These are phyloP conservation scores for Troides helena DNA, from an alignment of 2,888 invertebrate genomes.

Conservation along the genomic window DNA sequence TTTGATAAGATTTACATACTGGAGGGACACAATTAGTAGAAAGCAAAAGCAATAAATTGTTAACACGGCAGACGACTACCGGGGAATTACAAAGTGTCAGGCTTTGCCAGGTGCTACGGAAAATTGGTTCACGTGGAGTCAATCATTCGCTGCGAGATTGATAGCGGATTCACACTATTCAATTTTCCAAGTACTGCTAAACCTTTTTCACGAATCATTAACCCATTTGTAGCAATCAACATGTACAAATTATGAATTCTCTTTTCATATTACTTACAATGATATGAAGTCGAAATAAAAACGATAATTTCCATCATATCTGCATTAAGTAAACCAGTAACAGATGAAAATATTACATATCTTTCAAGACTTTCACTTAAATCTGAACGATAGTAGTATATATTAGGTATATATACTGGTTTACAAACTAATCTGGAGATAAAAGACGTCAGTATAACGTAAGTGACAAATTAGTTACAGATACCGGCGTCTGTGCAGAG, in stretches of 20 bases:
- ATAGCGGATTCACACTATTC: constrained; percentile 34
- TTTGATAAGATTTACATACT: not conserved
- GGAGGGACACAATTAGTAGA: constrained; percentile 29
- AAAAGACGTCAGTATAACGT: too few relatives aligned
- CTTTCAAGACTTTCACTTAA: too few relatives aligned
- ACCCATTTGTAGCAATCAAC: not conserved
- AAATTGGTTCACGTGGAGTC: constrained; percentile 54
- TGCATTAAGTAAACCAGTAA: too few relatives aligned
- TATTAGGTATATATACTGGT: too few relatives aligned
- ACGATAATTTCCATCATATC: too few relatives aligned
- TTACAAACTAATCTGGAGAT: too few relatives aligned
- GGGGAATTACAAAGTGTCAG: constrained; percentile 38
- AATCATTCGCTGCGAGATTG: constrained; percentile 45
- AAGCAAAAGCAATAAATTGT: constrained; percentile 29
- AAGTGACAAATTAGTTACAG: too few relatives aligned
- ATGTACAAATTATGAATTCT: not conserved
- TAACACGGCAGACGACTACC: constrained; percentile 31
- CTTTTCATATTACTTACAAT: too few relatives aligned
- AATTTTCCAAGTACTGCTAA: constrained; percentile 27
- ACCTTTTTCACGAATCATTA: constrained; percentile 27
- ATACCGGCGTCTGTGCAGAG: too few relatives aligned
- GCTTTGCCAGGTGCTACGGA: constrained; percentile 42
- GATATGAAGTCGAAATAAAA: too few relatives aligned
- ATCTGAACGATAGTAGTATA: too few relatives aligned
- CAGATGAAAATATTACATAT: too few relatives aligned